Conservation (phyloP, 1,140 invertebrate species). For the Tetragnatha versicolor region DNA sequence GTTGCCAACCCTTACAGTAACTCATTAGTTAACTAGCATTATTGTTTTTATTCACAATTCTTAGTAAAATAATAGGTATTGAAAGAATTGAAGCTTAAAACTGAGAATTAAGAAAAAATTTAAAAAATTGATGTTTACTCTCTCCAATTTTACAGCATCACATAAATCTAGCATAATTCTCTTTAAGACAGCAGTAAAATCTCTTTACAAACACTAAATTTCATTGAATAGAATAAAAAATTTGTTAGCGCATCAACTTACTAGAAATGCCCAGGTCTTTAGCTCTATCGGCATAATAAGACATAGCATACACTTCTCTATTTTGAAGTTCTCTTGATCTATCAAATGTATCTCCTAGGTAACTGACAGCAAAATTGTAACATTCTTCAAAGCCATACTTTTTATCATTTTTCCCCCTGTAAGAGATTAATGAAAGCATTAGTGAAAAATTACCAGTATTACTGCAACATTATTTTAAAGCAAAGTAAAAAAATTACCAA, state of each 20-base stretch:
- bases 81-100: too few relatives aligned
- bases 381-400: constrained; percentile 55
- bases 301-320: constrained; percentile 81
- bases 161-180: neutral
- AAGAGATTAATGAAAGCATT: too few relatives aligned
- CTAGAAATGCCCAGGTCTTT: constrained; percentile 80
- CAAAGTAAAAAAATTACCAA: too few relatives aligned
- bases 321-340: constrained; percentile 71
- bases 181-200: neutral
- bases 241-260: constrained; percentile 58
- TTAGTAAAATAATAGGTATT: too few relatives aligned
- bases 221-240: neutral
- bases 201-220: neutral
- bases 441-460: too few relatives aligned
- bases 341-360: constrained; percentile 70
- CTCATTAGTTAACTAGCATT: too few relatives aligned
- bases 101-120: too few relatives aligned
- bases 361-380: constrained; percentile 44
- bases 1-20: too few relatives aligned
- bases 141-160: too few relatives aligned
- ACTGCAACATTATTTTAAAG: too few relatives aligned
- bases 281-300: constrained; percentile 92
- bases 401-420: constrained; percentile 42
- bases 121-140: too few relatives aligned
- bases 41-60: too few relatives aligned